phyloP scores from a whole-genome alignment of 2,797 vertebrate species.

The Catamblyrhynchus diadema region DNA sequence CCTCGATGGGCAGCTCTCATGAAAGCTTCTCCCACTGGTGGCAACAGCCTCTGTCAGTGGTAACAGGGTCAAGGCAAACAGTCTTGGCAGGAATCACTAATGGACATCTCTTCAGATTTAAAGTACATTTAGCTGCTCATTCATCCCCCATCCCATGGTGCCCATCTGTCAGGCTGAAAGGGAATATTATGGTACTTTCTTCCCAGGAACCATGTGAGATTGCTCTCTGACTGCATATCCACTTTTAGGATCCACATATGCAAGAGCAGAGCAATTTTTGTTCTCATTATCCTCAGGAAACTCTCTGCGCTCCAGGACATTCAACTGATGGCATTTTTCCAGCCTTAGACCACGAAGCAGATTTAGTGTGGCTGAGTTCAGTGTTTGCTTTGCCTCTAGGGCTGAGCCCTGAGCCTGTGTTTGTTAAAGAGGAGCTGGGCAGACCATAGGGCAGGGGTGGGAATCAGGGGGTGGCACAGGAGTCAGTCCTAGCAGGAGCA shows the following conservation, averaged over 20 bases:
- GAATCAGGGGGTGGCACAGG: neutral
- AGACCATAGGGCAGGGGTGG: neutral
- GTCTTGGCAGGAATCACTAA: neutral
- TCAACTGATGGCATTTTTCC: neutral
- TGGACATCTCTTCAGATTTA: neutral
- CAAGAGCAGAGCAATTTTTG: neutral
- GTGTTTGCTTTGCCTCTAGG: neutral
- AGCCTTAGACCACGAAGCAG: neutral
- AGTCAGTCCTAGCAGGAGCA: neutral
- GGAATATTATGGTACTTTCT: neutral
- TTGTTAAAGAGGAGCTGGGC: neutral
- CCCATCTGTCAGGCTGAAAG: neutral
- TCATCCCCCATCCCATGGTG: neutral
- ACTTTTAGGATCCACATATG: neutral
- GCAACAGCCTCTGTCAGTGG: neutral
- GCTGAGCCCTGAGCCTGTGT: neutral
- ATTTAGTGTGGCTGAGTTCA: neutral
- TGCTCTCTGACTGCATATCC: neutral
- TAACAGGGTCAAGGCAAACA: neutral
- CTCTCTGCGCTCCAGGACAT: neutral
- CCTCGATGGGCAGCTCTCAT: rapidly evolving
- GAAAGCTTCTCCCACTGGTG: neutral
- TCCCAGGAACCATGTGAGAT: neutral
- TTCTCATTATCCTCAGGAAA: neutral
- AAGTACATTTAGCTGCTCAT: neutral